Evolutionary conservation across 2,888 invertebrate genomes (phyloP).

Genomic region (Pelosia muscerda): DNA sequence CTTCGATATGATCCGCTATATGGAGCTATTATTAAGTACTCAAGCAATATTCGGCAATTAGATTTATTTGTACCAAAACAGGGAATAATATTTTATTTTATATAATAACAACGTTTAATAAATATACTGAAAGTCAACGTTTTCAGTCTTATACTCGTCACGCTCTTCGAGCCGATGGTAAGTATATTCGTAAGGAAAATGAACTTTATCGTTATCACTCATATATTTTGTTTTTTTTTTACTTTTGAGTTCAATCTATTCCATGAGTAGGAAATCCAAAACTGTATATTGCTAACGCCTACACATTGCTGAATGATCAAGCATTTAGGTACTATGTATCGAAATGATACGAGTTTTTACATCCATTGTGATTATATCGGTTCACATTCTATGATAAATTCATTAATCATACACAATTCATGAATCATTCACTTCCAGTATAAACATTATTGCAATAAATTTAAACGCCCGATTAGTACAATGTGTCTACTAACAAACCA

Average conservation of each 20-base stretch:
- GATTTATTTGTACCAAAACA: too few species aligned
- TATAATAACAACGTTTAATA: too few species aligned
- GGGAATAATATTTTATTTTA: background rate
- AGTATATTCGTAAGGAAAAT: too few species aligned
- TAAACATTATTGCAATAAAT: background rate
- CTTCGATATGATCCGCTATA: too few species aligned
- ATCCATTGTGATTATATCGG: constrained; percentile 1
- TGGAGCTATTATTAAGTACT: background rate
- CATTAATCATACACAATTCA: background rate
- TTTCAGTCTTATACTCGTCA: too few species aligned
- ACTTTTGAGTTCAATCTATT: background rate
- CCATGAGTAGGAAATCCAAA: too few species aligned
- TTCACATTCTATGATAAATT: background rate
- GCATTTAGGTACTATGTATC: background rate
- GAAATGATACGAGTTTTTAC: background rate
- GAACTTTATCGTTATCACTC: too few species aligned
- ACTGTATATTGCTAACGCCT: background rate
- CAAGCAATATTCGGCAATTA: too few species aligned
- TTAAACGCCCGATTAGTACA: background rate
- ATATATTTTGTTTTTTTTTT: too few species aligned
- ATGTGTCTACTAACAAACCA: background rate
- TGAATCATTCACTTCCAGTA: background rate
- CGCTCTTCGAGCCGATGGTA: too few species aligned
- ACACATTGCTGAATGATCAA: background rate
- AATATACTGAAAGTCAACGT: too few species aligned